Percentiles rank a stretch among this genome's conserved stretches.
phyloP scores from a whole-genome alignment of 2,888 invertebrate genomes.

The Keiferia lycopersicella region DNA sequence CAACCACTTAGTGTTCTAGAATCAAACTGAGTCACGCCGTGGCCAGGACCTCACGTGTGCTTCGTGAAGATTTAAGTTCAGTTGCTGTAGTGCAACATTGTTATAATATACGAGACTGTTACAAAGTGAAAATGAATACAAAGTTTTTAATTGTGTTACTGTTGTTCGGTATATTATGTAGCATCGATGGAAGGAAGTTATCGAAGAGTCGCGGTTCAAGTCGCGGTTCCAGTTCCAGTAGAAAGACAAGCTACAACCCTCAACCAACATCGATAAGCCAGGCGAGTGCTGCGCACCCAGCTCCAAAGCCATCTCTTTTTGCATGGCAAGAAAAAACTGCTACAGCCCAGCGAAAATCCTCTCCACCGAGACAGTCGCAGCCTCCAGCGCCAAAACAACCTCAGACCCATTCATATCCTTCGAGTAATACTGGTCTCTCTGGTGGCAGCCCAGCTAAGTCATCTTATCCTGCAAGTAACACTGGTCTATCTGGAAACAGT shows the following conservation, averaged over 20 bases:
- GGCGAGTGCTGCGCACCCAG: conserved; percentile 52
- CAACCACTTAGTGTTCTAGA: conserved; percentile 55
- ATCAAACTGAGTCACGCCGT: conserved; percentile 53
- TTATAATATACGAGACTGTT: conserved; percentile 32
- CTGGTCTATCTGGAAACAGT: conserved; percentile 61
- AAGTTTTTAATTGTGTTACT: conserved; percentile 46
- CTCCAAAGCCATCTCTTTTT: conserved; percentile 59
- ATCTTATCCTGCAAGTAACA: conserved; percentile 67
- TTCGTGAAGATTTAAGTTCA: conserved; percentile 24
- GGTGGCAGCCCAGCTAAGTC: conserved; percentile 45
- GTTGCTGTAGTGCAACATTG: conserved; percentile 26
- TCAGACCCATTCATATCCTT: conserved; percentile 40
- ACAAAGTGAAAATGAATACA: conserved; percentile 49
- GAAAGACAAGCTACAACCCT: conserved; percentile 57
- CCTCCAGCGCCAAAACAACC: conserved; percentile 23
- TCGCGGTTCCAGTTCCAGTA: conserved; percentile 54
- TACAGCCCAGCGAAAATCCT: conserved; percentile 49
- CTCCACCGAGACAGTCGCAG: conserved; percentile 53
- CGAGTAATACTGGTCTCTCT: conserved; percentile 39
- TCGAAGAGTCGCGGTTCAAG: conserved; percentile 62
- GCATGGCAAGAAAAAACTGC: conserved; percentile 71
- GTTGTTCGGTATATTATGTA: conserved; percentile 44
- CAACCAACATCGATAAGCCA: conserved; percentile 68
- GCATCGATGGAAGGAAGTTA: conserved; percentile 59
- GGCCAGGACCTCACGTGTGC: conserved; percentile 34